Conservation (phyloP, 2,113 vertebrate genomes). For the Ptyas mucosa region DNA sequence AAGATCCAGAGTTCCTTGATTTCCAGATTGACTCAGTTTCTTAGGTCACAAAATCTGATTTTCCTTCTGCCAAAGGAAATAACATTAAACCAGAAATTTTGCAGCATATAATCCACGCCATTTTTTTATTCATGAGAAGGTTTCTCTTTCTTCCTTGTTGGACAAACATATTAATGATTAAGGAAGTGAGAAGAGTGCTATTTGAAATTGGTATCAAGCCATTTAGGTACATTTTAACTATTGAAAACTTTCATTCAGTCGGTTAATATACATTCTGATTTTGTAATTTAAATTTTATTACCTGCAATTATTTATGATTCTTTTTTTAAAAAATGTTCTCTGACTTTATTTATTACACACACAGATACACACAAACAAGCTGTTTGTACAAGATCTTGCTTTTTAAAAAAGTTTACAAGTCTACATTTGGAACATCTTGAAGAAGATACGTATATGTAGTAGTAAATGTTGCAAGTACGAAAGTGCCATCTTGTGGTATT, state of each 20-base stretch:
- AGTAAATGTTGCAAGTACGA: constrained; percentile 71
- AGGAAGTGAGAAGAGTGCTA: constrained; percentile 60
- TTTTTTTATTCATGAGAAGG: constrained; percentile 56
- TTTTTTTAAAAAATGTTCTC: constrained; percentile 75
- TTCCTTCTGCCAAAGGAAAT: constrained; percentile 56
- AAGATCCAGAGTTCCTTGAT: constrained; percentile 68
- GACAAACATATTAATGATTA: constrained; percentile 56
- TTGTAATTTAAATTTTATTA: constrained; percentile 83
- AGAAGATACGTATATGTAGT: constrained; percentile 71
- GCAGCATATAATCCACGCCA: constrained; percentile 34
- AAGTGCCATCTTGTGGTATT: constrained; percentile 81
- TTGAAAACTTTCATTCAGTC: constrained; percentile 71
- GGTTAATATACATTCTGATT: constrained; percentile 71
- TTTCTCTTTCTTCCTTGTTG: constrained; percentile 47
- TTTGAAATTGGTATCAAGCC: constrained; percentile 68
- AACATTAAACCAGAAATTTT: constrained; percentile 49
- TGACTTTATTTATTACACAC: constrained; percentile 76
- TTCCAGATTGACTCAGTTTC: constrained; percentile 70
- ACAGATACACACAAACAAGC: constrained; percentile 13
- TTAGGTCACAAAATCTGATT: constrained; percentile 59
- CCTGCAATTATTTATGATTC: constrained; percentile 75
- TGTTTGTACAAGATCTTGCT: constrained; percentile 74
- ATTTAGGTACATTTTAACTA: constrained; percentile 64
- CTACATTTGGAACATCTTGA: constrained; percentile 60
- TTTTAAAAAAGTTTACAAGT: constrained; percentile 74